A percentile compares a stretch with the other conserved stretches of the same genome.
Conservation (phyloP, 2,797 vertebrate genomes). For the Synanceia verrucosa region DNA sequence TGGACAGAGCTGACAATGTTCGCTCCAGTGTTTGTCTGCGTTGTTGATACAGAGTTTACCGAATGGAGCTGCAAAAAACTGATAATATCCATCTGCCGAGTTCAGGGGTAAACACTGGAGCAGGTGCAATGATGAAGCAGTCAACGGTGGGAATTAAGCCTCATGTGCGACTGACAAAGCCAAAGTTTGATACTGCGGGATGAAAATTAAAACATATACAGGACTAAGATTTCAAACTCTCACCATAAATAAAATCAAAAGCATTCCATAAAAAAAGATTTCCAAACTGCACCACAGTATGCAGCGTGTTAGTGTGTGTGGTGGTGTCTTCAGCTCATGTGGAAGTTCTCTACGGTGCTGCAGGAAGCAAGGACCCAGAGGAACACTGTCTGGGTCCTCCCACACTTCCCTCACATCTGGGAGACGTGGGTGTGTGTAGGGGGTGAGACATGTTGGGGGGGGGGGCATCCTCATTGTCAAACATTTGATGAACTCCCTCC, state of each 20-base stretch:
- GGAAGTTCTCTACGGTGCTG: conserved; percentile 65
- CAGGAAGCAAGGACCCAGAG: conserved; percentile 79
- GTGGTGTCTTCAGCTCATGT: conserved; percentile 66
- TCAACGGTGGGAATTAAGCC: conserved; percentile 29
- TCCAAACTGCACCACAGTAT: background rate
- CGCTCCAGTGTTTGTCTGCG: conserved; percentile 31
- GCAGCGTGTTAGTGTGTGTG: conserved; percentile 3
- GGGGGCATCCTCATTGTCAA: conserved; percentile 10
- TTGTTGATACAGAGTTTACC: conserved; percentile 40
- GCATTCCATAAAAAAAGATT: conserved; percentile 14
- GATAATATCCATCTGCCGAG: conserved; percentile 39
- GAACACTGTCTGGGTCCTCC: conserved; percentile 69
- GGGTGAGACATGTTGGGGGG: background rate
- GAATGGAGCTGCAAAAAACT: conserved; percentile 22
- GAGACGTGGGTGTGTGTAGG: background rate
- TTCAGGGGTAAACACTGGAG: conserved; percentile 61
- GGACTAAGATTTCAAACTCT: background rate
- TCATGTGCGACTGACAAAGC: conserved; percentile 14
- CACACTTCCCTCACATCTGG: conserved; percentile 72
- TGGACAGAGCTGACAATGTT: conserved; percentile 29
- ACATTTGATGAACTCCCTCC: conserved; percentile 2
- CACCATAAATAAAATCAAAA: background rate
- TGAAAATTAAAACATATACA: conserved; percentile 9
- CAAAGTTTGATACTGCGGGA: background rate
- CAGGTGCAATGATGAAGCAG: conserved; percentile 64